Base-by-base conservation (phyloP, 2,797 vertebrate genomes). In the Pelochelys cantorii region DNA sequence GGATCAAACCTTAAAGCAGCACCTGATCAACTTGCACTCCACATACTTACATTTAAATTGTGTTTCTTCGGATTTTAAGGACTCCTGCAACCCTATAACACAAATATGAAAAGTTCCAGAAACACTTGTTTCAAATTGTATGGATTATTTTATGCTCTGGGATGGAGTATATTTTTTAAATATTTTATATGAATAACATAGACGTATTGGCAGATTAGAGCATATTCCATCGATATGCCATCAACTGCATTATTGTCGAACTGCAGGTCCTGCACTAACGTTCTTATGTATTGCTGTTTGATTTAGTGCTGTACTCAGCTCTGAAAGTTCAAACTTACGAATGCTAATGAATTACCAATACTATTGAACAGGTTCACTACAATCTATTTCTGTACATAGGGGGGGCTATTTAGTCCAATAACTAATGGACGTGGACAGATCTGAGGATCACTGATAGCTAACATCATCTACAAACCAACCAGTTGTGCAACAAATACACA, bases 381-480 rank as follows among this genome's bases (percentile, higher is more conserved):
- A 31, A 31, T 4, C 6, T 18, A 25, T 11, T 79, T 15, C 60
- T 82, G 79, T 84, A 62, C 23, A 54, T n/a, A 2, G 56, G 75
- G 65, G 81, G 57, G 60, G 81, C 0, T 5, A 7, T 86, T 94
- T 65, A 25, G 59, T 87, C 62, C 4, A 0, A 77, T 15, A 37
- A 83, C 78, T 85, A 54, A 92, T 78, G 71, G 89, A 80, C 94
- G 94, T 52, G 62, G 90, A 65, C 84, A 89, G 90, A 4, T 65
- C 3, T 18, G 71, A 88, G 90, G 80, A 83, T 87, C 88, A 68
- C 81, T 84, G 96, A 88, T 84, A 92, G 88, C 90, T 52, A 93
- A 59, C 85, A 81, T 77, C 55, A 71, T 71, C 88, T 80, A 65
- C 89, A 94, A 96, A 83, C 2, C 88, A 92, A 94, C 85, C 94